These are phyloP conservation scores for Oreochromis mossambicus DNA, from an alignment of 2,797 vertebrate species.

Conservation along the genomic window DNA sequence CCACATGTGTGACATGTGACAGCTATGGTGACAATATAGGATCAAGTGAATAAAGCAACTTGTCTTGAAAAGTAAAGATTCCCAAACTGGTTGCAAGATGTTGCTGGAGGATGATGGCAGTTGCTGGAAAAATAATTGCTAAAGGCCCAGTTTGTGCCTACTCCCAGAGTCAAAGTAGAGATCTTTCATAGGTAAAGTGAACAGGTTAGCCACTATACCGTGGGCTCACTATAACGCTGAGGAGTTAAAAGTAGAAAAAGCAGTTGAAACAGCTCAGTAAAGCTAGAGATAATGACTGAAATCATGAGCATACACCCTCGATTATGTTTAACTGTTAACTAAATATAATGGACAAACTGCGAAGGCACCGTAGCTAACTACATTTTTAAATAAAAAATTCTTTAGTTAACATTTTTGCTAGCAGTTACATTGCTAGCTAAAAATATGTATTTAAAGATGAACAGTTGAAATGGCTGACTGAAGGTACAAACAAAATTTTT, in stretches of 20 bases:
- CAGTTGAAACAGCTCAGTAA: background rate
- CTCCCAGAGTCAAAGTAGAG: background rate
- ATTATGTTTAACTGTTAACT: no score
- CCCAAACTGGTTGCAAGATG: background rate
- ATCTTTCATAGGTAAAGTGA: background rate
- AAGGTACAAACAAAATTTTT: background rate
- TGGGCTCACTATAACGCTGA: background rate
- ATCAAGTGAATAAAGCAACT: background rate
- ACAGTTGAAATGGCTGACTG: accelerated
- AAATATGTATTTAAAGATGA: background rate
- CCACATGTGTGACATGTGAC: background rate
- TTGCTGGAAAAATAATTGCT: background rate
- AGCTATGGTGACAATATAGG: background rate
- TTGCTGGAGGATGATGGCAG: background rate
- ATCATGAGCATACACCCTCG: no score
- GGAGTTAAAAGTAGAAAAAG: background rate
- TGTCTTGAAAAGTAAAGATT: background rate
- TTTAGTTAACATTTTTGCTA: background rate
- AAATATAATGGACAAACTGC: background rate
- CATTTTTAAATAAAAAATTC: background rate
- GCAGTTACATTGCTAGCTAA: background rate
- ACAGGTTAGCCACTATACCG: background rate
- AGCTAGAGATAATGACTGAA: background rate
- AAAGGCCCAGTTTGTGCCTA: background rate
- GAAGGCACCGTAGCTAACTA: background rate